phyloP scores from a whole-genome alignment of 2,888 invertebrate species.

The Cyrtodaria siliqua region DNA sequence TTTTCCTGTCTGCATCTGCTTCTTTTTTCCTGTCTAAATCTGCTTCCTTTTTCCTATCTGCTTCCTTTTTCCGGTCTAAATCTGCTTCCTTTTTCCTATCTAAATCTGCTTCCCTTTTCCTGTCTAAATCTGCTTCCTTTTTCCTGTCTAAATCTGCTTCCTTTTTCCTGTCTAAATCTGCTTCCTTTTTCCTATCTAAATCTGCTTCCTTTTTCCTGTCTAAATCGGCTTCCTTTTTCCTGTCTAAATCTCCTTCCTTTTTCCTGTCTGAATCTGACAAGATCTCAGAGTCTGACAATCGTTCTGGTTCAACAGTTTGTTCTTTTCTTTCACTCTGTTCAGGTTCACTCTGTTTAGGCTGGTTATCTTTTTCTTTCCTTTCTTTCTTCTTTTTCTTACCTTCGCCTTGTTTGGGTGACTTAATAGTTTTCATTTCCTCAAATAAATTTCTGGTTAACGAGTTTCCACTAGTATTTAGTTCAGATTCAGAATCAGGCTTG shows the following conservation, averaged over 20 bases:
- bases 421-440: constrained; percentile 55
- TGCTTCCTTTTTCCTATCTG: constrained; percentile 61
- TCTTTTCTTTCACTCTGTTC: constrained; percentile 44
- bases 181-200: constrained; percentile 54
- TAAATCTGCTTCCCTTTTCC: constrained; percentile 22
- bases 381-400: constrained; percentile 51
- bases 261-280: constrained; percentile 62
- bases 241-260: constrained; percentile 35
- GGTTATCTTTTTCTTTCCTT: constrained; percentile 32
- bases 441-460: constrained; percentile 52
- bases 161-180: background rate
- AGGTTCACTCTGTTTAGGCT: background rate
- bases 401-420: constrained; percentile 43
- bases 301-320: constrained; percentile 28
- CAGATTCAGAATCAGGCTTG: constrained; percentile 37
- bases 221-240: constrained; percentile 47
- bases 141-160: constrained; percentile 46
- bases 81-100: constrained; percentile 55
- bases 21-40: background rate
- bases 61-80: background rate
- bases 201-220: constrained; percentile 9
- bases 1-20: constrained; percentile 53
- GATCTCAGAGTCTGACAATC: constrained; percentile 55
- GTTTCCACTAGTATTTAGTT: constrained; percentile 35
- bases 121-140: constrained; percentile 35